A percentile compares a stretch with the other conserved stretches of the same genome.
phyloP scores from a whole-genome alignment of 2,888 invertebrate genomes.

The Temnothorax rugatulus region DNA sequence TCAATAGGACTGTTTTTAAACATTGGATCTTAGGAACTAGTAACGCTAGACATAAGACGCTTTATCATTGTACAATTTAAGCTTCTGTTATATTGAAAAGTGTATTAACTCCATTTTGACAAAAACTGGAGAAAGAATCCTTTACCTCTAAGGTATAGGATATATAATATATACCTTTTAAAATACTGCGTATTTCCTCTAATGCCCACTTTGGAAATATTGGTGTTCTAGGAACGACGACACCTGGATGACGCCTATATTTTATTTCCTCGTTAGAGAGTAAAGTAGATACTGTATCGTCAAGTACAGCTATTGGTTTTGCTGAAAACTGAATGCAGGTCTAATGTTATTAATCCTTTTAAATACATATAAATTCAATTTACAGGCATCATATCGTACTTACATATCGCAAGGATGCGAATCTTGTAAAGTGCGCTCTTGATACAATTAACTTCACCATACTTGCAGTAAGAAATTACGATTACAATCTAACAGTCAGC shows the following conservation, averaged over 20 bases:
- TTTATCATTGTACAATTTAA: too few species aligned
- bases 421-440: background rate
- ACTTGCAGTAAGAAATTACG: background rate
- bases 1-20: too few species aligned
- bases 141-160: too few species aligned
- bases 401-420: background rate
- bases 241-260: conserved; percentile 92
- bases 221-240: conserved; percentile 87
- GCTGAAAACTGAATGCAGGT: conserved; percentile 76
- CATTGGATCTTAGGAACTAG: too few species aligned
- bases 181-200: conserved; percentile 87
- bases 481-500: background rate
- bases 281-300: conserved; percentile 86
- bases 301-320: conserved; percentile 86
- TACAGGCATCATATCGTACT: background rate
- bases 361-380: background rate
- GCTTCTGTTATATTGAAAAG: too few species aligned
- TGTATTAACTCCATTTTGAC: too few species aligned
- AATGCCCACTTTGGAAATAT: conserved; percentile 89
- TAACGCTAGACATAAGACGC: too few species aligned
- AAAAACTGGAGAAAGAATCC: too few species aligned
- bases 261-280: conserved; percentile 88
- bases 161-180: conserved; percentile 84
- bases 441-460: conserved; percentile 25
- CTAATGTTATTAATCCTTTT: background rate